These are phyloP conservation scores for Nymphalis polychloros DNA, from an alignment of 2,888 invertebrate genomes.

Conservation along the genomic window DNA sequence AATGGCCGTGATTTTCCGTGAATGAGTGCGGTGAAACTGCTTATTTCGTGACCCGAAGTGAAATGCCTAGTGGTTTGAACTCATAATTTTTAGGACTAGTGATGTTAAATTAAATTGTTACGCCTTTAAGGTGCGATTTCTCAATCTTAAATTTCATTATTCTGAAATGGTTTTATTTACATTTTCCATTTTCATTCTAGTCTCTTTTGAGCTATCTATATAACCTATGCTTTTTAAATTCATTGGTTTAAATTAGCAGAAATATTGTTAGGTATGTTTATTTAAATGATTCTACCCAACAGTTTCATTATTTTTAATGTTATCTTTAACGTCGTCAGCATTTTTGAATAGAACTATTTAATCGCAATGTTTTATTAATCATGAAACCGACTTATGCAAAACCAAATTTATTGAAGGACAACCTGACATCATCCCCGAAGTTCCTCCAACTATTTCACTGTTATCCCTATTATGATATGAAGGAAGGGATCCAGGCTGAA, in stretches of 20 bases:
- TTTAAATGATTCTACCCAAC: too few species aligned
- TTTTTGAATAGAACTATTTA: background rate
- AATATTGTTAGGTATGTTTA: too few species aligned
- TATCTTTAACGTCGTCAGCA: background rate
- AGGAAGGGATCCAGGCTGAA: constrained; percentile 28
- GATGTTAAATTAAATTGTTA: constrained; percentile 40
- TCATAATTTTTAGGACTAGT: constrained; percentile 27
- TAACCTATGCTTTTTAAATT: too few species aligned
- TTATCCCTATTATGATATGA: constrained; percentile 34
- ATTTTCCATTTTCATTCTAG: too few species aligned
- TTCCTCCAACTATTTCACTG: constrained; percentile 23
- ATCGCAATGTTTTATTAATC: background rate
- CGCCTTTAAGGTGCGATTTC: constrained; percentile 25
- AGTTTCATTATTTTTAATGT: background rate
- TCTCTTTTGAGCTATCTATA: background rate
- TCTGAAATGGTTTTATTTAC: background rate
- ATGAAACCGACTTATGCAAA: background rate
- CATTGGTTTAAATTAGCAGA: too few species aligned
- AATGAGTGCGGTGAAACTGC: constrained; percentile 39
- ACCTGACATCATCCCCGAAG: constrained; percentile 8
- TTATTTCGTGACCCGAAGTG: constrained; percentile 39
- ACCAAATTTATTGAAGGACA: constrained; percentile 8
- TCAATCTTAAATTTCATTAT: constrained; percentile 3
- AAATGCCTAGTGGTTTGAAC: constrained; percentile 21
- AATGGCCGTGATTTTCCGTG: constrained; percentile 17